Percentiles rank a stretch among this genome's conserved stretches.
phyloP scores from a whole-genome alignment of 2,113 vertebrate species.

The Microtus montanus region DNA sequence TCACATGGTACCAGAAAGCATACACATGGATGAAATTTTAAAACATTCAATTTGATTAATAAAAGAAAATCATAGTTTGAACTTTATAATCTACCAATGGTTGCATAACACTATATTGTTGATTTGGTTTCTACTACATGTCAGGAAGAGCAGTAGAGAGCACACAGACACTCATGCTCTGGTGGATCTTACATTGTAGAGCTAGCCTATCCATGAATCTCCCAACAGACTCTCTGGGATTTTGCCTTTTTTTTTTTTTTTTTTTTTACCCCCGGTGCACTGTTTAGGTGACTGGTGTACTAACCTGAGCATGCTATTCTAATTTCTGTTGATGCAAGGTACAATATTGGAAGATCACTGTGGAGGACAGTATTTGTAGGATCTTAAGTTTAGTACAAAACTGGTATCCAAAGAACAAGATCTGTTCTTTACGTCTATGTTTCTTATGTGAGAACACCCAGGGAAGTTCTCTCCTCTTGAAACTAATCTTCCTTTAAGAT shows the following conservation, averaged over 20 bases:
- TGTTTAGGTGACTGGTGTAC: background rate
- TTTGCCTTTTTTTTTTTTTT: background rate
- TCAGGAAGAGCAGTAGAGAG: background rate
- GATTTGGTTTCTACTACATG: background rate
- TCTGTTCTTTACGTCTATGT: background rate
- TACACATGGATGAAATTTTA: background rate
- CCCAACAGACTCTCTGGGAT: background rate
- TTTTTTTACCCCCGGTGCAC: rapidly evolving
- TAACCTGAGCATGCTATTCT: background rate
- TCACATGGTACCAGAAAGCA: too few species aligned
- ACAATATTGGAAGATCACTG: background rate
- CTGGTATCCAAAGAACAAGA: background rate
- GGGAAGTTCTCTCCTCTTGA: background rate
- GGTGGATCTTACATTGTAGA: background rate
- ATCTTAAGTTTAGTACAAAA: background rate
- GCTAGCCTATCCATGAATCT: background rate
- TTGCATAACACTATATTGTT: too few species aligned
- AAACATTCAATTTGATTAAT: background rate
- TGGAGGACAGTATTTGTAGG: background rate
- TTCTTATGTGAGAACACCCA: background rate
- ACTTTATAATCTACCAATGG: background rate
- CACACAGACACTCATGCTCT: background rate
- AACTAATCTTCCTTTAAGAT: background rate
- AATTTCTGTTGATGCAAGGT: background rate
- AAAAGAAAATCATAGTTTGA: background rate